Base-by-base conservation (phyloP, 2,888 invertebrate species). In the Cynaeus angustus region DNA sequence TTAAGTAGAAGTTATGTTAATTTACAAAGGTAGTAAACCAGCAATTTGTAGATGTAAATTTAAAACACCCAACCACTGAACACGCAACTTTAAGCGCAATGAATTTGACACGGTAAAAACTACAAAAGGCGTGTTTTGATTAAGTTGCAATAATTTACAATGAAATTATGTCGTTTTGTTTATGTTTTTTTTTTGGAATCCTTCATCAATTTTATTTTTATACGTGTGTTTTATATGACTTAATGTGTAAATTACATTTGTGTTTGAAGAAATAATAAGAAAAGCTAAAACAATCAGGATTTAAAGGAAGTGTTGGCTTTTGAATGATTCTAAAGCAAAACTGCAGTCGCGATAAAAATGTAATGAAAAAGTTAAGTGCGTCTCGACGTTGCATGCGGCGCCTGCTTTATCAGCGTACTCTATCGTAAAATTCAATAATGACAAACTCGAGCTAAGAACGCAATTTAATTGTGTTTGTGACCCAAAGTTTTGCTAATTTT, bases 311-410 rank as follows among this genome's bases (percentile, higher is more conserved):
- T 28, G 28, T 33, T 6, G 2, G n/a, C 9, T 33, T 3, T 33
- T 53, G 33, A 13, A 30, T 33, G 53, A 12, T 13, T 7, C 10
- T 41, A 13, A 38, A 14, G 21, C 9, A 61, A 61, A 43, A 41
- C n/a, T 50, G 50, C 41, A 26, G 16, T 9, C 9, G 28, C 28
- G 26, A 28, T 50, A 50, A 50, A 62, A 62, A 13, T 10, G 21
- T 59, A 59, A 45, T 37, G 21, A 41, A 66, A 56, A 14, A 43
- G 38, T 41, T 16, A 10, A 38, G 66, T 56, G 66, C 56, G 66
- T 56, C 50, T 13, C 52, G 50, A 58, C 50, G 56, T 66, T 66
- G 66, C 66, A 66, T 65, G 65, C 52, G 65, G 65, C 65, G 65
- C 65, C 65, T 41, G 33, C 14, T 50, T 61, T 48, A 61, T 48